Conservation (phyloP, 2,888 invertebrate species). For the Leptinotarsa haldemani region DNA sequence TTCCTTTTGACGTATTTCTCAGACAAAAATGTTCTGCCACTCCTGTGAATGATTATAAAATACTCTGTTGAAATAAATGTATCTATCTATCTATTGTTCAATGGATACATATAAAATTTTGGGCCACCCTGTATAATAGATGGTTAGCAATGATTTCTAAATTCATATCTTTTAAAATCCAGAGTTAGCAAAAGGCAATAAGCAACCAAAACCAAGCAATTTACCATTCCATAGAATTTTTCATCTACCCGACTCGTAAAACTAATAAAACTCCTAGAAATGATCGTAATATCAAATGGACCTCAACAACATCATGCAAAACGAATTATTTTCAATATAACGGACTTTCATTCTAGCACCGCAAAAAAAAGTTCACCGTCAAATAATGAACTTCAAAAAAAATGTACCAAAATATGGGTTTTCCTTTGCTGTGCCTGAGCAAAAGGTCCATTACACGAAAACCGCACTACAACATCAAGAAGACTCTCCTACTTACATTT, state of each 20-base stretch:
- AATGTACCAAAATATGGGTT: background rate
- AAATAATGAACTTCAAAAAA: background rate
- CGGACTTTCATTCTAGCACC: background rate
- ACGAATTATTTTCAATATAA: background rate
- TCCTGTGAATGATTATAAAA: no score
- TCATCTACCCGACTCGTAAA: constrained; percentile 6
- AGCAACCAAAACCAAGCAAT: constrained; percentile 22
- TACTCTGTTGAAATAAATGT: no score
- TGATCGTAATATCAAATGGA: background rate
- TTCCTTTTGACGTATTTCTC: no score
- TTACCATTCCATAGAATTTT: constrained; percentile 34
- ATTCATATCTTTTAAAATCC: no score
- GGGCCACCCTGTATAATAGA: background rate
- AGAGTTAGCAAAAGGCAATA: background rate
- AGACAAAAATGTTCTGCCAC: no score
- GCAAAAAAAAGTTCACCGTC: background rate
- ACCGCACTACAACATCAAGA: constrained; percentile 7
- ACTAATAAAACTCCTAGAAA: constrained; percentile 36
- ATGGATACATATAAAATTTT: no score
- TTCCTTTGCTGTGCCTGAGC: background rate
- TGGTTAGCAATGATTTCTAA: background rate
- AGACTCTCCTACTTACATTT: constrained; percentile 41
- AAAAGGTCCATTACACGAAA: constrained; percentile 7
- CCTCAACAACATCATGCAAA: background rate
- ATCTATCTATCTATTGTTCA: no score